Evolutionary conservation across 2,113 vertebrate genomes (phyloP).

Genomic region (Rissa tridactyla): DNA sequence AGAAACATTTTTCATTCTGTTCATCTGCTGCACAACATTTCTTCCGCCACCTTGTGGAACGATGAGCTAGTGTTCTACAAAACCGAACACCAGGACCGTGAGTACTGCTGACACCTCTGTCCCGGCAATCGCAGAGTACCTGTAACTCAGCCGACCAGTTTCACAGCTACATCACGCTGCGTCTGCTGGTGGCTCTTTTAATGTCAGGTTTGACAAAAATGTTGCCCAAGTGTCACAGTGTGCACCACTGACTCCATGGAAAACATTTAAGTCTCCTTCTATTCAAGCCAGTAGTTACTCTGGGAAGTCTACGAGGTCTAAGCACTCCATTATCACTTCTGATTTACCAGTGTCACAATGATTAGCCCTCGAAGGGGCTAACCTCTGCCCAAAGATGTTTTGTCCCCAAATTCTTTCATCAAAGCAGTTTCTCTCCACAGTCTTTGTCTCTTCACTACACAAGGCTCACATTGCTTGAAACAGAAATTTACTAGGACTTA

Average conservation of each 20-base stretch:
- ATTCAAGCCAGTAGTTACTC: neutral
- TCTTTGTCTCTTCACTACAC: neutral
- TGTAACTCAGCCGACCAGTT: neutral
- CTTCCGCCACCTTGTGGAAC: slow-evolving; percentile 68
- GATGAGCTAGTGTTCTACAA: neutral
- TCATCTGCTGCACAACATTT: neutral
- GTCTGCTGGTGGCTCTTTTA: neutral
- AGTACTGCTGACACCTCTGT: neutral
- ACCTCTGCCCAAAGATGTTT: neutral
- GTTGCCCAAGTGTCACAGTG: neutral
- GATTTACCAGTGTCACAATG: fast-evolving
- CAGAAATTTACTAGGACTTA: slow-evolving; percentile 36
- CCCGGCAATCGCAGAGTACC: neutral
- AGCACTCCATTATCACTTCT: neutral
- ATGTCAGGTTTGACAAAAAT: neutral
- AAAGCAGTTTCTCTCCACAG: neutral
- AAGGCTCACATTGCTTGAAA: neutral
- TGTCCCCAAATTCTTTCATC: neutral
- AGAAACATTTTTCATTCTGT: slow-evolving; percentile 67
- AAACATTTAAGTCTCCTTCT: neutral
- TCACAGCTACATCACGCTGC: neutral
- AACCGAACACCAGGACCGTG: neutral
- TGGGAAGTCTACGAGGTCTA: neutral
- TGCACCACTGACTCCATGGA: too few relatives aligned
- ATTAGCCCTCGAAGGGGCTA: neutral